Percentiles rank a stretch among this genome's conserved stretches.
Conservation (phyloP, 2,113 vertebrate genomes). For the Zapornia atra region DNA sequence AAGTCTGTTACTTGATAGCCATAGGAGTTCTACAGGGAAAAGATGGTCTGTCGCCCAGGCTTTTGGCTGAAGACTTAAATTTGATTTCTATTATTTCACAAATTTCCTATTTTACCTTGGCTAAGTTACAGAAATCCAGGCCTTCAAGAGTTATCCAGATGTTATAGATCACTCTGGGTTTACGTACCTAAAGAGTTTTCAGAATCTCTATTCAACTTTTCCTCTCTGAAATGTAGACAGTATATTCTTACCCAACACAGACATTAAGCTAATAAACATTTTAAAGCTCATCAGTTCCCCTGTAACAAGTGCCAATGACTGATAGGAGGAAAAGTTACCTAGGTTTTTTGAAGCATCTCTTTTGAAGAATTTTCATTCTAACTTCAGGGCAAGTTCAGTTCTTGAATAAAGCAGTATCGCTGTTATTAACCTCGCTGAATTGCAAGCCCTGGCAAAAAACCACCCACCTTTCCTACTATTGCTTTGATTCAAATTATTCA, state of each 20-base stretch:
- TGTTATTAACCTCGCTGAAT: background rate
- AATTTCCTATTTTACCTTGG: background rate
- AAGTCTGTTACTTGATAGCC: background rate
- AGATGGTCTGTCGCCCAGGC: background rate
- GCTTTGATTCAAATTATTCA: constrained; percentile 8
- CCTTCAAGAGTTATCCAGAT: background rate
- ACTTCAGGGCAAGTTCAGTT: constrained; percentile 1
- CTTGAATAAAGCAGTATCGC: background rate
- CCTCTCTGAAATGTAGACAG: background rate
- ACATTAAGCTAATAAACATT: background rate
- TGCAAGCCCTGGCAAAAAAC: background rate
- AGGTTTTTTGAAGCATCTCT: background rate
- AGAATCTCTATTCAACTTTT: background rate
- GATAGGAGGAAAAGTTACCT: background rate
- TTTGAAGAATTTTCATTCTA: background rate
- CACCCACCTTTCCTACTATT: background rate
- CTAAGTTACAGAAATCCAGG: background rate
- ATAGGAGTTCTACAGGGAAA: background rate
- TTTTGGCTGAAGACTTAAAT: background rate
- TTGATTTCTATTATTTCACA: background rate
- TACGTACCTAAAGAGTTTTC: background rate
- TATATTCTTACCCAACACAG: accelerated
- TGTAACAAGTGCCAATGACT: background rate
- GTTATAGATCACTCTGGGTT: background rate
- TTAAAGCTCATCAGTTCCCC: background rate